Percentiles rank a stretch among this genome's conserved stretches.
These are phyloP conservation scores for Halictus quadricinctus DNA, from an alignment of 2,888 invertebrate species.

Conservation along the genomic window DNA sequence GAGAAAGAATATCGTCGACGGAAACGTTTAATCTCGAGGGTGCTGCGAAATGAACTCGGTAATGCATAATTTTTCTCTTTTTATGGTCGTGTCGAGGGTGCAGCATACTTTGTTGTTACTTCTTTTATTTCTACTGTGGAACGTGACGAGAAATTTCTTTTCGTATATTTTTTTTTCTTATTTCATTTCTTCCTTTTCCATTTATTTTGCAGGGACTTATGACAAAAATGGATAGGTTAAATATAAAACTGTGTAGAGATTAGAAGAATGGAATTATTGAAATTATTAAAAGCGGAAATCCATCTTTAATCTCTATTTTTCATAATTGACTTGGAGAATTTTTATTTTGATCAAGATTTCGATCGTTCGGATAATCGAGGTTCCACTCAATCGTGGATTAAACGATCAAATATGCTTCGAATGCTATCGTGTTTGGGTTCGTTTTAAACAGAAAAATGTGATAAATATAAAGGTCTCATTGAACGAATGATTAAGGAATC, in stretches of 20 bases:
- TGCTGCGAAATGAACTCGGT: background rate
- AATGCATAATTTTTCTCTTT: background rate
- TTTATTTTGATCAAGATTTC: background rate
- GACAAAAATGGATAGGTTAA: no score
- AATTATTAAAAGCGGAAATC: no score
- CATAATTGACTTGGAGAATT: background rate
- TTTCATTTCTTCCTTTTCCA: background rate
- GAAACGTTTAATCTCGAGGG: constrained; percentile 60
- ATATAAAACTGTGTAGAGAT: no score
- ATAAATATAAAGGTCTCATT: background rate
- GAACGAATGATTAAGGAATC: background rate
- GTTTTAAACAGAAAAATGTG: background rate
- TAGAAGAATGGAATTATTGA: no score
- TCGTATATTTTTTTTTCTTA: background rate
- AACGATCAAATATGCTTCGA: background rate
- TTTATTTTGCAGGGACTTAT: background rate
- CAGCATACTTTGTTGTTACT: background rate
- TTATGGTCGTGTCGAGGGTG: background rate
- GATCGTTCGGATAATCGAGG: no score
- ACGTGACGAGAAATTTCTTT: background rate
- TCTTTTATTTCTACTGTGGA: background rate
- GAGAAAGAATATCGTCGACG: constrained; percentile 28
- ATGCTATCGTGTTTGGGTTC: background rate
- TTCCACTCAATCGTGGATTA: no score
- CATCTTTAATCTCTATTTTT: no score